Percentiles rank a stretch among this genome's conserved stretches.
Conservation (phyloP, 2,113 vertebrate species). For the Sylvia atricapilla region DNA sequence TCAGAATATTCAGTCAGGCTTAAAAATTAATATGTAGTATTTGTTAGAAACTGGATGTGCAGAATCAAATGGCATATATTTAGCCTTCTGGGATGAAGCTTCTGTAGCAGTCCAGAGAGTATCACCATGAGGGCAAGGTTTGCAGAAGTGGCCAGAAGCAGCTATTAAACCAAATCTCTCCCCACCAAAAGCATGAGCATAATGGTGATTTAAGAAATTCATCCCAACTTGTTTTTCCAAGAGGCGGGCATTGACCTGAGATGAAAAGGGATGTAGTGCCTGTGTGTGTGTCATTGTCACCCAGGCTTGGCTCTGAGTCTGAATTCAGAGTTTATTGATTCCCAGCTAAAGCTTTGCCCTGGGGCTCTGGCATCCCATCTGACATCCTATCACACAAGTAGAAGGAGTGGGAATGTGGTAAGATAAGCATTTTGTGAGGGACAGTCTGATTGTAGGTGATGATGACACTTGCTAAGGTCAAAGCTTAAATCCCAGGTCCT, state of each 20-base stretch:
- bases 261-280: not conserved
- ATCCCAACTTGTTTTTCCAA: not conserved
- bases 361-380: not conserved
- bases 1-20: not conserved
- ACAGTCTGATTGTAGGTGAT: accelerated
- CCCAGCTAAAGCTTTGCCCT: not conserved
- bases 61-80: not conserved
- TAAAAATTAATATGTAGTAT: not conserved
- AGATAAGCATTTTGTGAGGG: not conserved
- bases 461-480: not conserved
- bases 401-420: not conserved
- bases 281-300: not conserved
- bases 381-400: not conserved
- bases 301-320: not conserved
- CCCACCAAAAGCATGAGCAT: not conserved
- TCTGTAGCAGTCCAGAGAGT: not conserved
- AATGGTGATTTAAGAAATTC: not conserved
- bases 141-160: not conserved
- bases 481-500: not conserved
- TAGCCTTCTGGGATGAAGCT: not conserved
- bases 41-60: not conserved
- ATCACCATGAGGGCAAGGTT: not conserved
- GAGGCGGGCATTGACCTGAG: accelerated
- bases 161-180: not conserved
- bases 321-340: not conserved